Evolutionary conservation across 2,797 vertebrate genomes (phyloP).

Genomic region (Serranus cabrilla): DNA sequence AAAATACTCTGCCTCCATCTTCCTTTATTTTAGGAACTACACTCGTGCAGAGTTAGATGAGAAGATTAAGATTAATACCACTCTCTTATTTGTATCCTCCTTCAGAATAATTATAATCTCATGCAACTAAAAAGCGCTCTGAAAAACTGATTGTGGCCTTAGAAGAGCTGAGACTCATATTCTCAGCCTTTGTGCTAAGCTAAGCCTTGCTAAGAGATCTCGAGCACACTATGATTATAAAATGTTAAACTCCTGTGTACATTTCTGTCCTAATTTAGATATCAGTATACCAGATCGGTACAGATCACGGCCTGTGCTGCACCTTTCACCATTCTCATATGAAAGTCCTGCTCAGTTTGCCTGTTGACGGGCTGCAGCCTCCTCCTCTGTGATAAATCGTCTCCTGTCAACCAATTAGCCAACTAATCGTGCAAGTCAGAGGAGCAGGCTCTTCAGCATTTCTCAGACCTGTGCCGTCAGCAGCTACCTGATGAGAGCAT

Average conservation of each 20-base stretch:
- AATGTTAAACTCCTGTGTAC: too few species aligned
- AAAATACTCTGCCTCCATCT: too few species aligned
- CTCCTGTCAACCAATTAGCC: constrained; percentile 41
- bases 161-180: too few species aligned
- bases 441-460: constrained; percentile 11
- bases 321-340: neutral
- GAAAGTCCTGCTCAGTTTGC: neutral
- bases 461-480: constrained; percentile 33
- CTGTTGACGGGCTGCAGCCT: constrained; percentile 6
- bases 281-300: neutral
- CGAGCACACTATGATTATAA: too few species aligned
- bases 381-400: constrained; percentile 37
- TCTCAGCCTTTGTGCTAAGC: neutral
- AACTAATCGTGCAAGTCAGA: constrained; percentile 34
- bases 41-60: too few species aligned
- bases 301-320: neutral
- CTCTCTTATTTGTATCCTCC: too few species aligned
- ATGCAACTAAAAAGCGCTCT: too few species aligned
- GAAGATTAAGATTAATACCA: too few species aligned
- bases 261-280: neutral
- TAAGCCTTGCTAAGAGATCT: neutral
- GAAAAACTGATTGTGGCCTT: too few species aligned
- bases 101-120: too few species aligned
- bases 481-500: constrained; percentile 11
- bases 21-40: too few species aligned